Percentiles rank a stretch among this genome's conserved stretches.
Evolutionary conservation across 1,140 invertebrate genomes (phyloP).

Genomic region (Calliopsis andreniformis): DNA sequence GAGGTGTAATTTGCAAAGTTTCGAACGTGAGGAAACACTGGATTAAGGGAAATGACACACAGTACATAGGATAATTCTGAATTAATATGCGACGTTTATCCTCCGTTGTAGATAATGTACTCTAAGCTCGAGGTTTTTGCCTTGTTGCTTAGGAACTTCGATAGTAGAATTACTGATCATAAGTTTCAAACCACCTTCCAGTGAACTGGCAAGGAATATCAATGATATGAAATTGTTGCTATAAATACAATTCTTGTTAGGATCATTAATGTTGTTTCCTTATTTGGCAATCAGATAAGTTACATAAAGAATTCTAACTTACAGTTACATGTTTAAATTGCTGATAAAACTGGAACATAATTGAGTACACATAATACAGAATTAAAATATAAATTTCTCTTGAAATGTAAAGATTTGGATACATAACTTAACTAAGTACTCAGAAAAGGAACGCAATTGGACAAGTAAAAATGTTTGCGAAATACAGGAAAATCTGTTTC

Average conservation of each 20-base stretch:
- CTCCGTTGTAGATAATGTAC: neutral
- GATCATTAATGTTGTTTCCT: too few species aligned
- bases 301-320: too few species aligned
- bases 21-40: constrained; percentile 23
- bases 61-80: constrained; percentile 3
- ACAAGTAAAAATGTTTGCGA: neutral
- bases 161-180: neutral
- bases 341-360: too few species aligned
- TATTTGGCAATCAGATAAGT: too few species aligned
- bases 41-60: neutral
- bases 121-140: neutral
- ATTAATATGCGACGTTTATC: constrained; percentile 31
- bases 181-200: neutral
- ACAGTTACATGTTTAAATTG: too few species aligned
- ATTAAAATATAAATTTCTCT: too few species aligned
- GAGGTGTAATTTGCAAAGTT: constrained; percentile 31
- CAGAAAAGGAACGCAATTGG: neutral
- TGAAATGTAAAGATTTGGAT: too few species aligned
- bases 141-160: neutral
- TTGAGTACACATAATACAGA: too few species aligned
- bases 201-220: too few species aligned
- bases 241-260: too few species aligned
- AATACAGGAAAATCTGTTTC: neutral
- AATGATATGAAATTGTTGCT: too few species aligned
- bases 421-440: too few species aligned